A percentile compares a stretch with the other conserved stretches of the same genome.
Evolutionary conservation across 2,113 vertebrate species (phyloP).

Genomic region (Orthonyx spaldingii): DNA sequence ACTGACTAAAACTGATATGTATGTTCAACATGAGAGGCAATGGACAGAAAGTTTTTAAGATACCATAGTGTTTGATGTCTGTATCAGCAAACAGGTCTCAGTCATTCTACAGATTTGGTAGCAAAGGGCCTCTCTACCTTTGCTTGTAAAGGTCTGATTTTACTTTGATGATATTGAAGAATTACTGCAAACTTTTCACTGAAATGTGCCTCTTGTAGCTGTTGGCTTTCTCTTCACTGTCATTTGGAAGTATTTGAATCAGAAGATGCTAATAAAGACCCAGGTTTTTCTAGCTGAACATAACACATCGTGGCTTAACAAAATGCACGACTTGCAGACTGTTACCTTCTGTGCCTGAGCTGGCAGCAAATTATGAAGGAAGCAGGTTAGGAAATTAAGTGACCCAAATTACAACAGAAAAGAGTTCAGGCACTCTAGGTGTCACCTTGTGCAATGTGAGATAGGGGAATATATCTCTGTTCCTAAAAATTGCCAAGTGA

Average conservation of each 20-base stretch:
- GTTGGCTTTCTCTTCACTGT: not conserved
- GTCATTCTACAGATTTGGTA: not conserved
- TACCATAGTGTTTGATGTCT: not conserved
- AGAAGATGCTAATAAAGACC: not conserved
- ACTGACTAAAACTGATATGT: not conserved
- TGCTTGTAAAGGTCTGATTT: not conserved
- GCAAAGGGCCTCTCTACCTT: not conserved
- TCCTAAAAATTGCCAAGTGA: not conserved
- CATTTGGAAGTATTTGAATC: not conserved
- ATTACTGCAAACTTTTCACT: not conserved
- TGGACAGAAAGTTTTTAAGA: not conserved
- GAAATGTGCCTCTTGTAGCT: not conserved
- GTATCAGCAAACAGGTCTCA: not conserved
- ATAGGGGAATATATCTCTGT: not conserved
- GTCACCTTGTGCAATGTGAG: not conserved
- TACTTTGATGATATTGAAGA: not conserved
- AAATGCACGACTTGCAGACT: not conserved
- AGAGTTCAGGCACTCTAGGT: not conserved
- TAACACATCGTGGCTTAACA: not conserved
- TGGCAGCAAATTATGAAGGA: not conserved
- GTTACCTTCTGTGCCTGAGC: not conserved
- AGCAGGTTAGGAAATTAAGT: not conserved
- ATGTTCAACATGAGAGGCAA: not conserved
- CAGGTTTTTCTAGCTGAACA: not conserved
- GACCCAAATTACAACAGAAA: not conserved